Percentiles rank a stretch among this genome's conserved stretches.
Conservation (phyloP, 2,797 vertebrate species). For the Lophotriccus pileatus region DNA sequence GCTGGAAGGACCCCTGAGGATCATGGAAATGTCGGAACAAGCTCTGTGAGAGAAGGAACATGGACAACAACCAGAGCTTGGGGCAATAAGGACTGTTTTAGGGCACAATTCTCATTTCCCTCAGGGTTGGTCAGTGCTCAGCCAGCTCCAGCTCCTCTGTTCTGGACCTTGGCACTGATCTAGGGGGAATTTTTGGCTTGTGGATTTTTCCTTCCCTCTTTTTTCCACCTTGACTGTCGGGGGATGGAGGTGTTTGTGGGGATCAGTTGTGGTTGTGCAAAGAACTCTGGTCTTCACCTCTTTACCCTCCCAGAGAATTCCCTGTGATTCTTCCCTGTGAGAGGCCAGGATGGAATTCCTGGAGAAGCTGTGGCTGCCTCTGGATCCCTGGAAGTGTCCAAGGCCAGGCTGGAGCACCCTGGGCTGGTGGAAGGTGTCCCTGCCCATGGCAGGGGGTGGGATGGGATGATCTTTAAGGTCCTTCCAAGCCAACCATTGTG, state of each 20-base stretch:
- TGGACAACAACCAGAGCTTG: not conserved
- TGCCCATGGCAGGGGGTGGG: not conserved
- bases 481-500: not conserved
- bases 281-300: not conserved
- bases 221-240: too few relatives aligned
- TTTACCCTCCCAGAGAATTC: not conserved
- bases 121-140: not conserved
- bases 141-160: not conserved
- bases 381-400: not conserved
- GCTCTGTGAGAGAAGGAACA: not conserved
- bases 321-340: not conserved
- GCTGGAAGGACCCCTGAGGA: not conserved
- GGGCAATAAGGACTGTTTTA: too few relatives aligned
- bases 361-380: not conserved
- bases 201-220: too few relatives aligned
- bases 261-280: not conserved
- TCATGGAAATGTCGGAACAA: not conserved
- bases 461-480: not conserved
- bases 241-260: too few relatives aligned
- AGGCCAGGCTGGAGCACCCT: fast-evolving
- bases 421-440: not conserved
- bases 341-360: not conserved
- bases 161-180: not conserved
- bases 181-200: not conserved
- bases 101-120: not conserved